A percentile compares a stretch with the other conserved stretches of the same genome.
phyloP scores from a whole-genome alignment of 2,797 vertebrate genomes.

The Sebastes hubbsi region DNA sequence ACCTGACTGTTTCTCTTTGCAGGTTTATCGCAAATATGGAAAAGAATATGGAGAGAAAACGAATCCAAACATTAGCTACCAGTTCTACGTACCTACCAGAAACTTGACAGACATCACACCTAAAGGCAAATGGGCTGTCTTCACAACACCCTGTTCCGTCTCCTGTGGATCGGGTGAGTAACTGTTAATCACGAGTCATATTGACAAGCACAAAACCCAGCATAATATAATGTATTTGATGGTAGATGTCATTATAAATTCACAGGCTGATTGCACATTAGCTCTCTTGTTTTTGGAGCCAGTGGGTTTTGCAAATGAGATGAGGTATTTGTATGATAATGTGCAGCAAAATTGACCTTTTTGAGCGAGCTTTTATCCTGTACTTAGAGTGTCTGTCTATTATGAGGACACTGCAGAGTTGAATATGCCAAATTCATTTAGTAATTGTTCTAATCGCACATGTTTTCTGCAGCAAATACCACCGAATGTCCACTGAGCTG shows the following conservation, averaged over 20 bases:
- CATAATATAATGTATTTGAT: not conserved
- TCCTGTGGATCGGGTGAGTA: constrained; percentile 92
- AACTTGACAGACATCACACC: constrained; percentile 42
- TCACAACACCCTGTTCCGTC: constrained; percentile 85
- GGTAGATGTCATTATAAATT: not conserved
- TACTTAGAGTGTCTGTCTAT: not conserved
- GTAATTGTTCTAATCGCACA: not conserved
- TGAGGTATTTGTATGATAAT: not conserved
- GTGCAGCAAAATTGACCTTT: not conserved
- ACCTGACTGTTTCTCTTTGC: constrained; percentile 1
- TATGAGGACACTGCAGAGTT: not conserved
- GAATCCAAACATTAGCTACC: constrained; percentile 90
- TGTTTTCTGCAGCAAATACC: not conserved
- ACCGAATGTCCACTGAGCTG: not conserved
- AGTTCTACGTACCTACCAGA: constrained; percentile 79
- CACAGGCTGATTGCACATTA: not conserved
- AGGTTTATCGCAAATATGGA: constrained; percentile 93
- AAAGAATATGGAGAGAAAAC: constrained; percentile 89
- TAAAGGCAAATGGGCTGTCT: constrained; percentile 78
- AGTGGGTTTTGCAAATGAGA: not conserved
- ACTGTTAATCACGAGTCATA: not conserved
- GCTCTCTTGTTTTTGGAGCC: not conserved
- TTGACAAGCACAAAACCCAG: not conserved
- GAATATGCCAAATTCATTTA: not conserved
- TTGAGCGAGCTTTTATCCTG: not conserved